Evolutionary conservation across 2,888 invertebrate species (phyloP).

Genomic region (Steinernema scapterisci): DNA sequence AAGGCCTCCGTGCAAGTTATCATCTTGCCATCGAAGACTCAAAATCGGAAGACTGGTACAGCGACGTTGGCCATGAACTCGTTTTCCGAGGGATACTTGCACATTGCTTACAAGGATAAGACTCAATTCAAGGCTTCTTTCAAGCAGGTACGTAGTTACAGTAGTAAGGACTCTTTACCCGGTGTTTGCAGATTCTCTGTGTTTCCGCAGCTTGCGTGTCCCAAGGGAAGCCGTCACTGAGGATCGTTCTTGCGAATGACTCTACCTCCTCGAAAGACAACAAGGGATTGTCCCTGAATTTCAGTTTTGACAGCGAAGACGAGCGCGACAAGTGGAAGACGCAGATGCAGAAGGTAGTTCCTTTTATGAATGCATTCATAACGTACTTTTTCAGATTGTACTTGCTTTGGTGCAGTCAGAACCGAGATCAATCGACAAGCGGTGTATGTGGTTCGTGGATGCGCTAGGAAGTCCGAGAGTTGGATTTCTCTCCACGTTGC

Average conservation of each 20-base stretch:
- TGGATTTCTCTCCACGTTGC: slow-evolving; percentile 10
- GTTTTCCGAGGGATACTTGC: slow-evolving; percentile 2
- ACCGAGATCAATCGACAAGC: slow-evolving; percentile 21
- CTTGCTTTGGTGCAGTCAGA: slow-evolving; percentile 17
- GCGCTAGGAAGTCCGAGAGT: slow-evolving; percentile 1
- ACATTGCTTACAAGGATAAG: background rate
- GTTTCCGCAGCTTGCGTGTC: background rate
- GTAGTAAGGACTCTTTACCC: no score
- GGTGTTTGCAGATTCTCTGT: slow-evolving; percentile 11
- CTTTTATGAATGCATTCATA: background rate
- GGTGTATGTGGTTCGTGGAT: slow-evolving; percentile 21
- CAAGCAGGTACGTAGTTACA: slow-evolving; percentile 16
- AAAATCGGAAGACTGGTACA: background rate
- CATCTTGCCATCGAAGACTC: background rate
- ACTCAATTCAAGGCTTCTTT: slow-evolving; percentile 14
- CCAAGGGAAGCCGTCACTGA: background rate
- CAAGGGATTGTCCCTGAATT: background rate
- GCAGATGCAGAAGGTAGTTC: background rate
- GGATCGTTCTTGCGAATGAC: background rate
- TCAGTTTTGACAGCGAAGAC: slow-evolving; percentile 19
- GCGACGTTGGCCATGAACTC: slow-evolving; percentile 2
- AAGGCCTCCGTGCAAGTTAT: slow-evolving; percentile 10
- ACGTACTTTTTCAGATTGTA: background rate
- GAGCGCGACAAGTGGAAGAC: slow-evolving; percentile 19
- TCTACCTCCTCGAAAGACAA: background rate